Base-by-base conservation (phyloP, 2,888 invertebrate species). In the Willowsia nigromaculata region DNA sequence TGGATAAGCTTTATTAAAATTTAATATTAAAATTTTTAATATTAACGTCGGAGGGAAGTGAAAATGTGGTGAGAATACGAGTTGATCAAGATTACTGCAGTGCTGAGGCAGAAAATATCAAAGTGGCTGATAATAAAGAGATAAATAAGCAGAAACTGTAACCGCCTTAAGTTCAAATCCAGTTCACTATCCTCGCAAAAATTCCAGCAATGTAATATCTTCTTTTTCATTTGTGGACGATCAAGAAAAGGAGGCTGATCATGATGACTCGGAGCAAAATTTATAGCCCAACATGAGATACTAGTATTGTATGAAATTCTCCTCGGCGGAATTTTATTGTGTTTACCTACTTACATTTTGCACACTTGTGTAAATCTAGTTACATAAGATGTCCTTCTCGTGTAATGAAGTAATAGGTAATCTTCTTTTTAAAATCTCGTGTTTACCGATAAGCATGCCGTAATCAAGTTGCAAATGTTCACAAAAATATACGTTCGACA, bases 161-260 rank as follows among this genome's bases (percentile, higher is more conserved):
- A 68, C 33, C 2, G 30, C 33, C 37, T 33, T 2, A 33, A 47
- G n/a, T n/a, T 30, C 37, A 74, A 59, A 33, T 74, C 71, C 74
- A 80, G 80, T 86, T 80, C 53, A 81, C 18, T 71, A 80, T 68
- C 80, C 80, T 80, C 53, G 65, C 80, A 86, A 86, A 85, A 80
- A 86, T 86, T 86, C 80, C 86, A 86, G 68, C 47, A 47, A 86
- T 86, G 62, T 43, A 80, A 50, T 71, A 65, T 53, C 11, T 59
- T 47, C 27, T 83, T 65, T 25, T 81, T 82, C 33, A 59, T 30
- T 40, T 2, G 18, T 30, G n/a, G n/a, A 53, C 22, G 13, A 9
- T 59, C 9, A 59, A 22, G 0, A 40, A 22, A 40, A 40, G 47
- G 40, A 43, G 25, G 71, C 27, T 71, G 47, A 18, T n/a, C 68